Evolutionary conservation across 2,888 invertebrate genomes (phyloP).

Genomic region (Ennomos erosarius): DNA sequence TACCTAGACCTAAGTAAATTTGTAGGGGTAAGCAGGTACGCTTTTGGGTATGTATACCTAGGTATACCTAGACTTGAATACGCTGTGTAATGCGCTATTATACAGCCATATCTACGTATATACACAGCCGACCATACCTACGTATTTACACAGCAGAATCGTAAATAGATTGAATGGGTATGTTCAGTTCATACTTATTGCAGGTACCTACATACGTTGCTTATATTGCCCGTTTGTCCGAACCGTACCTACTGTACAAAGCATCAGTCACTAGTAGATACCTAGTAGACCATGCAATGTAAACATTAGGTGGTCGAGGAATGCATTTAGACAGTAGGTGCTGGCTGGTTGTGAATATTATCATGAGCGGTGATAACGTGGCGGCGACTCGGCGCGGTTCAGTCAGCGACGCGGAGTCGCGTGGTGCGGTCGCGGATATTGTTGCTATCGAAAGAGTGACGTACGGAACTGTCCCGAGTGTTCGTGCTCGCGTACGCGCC

Average conservation of each 20-base stretch:
- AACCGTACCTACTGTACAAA: slow-evolving; percentile 65
- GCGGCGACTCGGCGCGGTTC: slow-evolving; percentile 73
- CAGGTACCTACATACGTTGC: slow-evolving; percentile 54
- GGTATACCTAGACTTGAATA: slow-evolving; percentile 54
- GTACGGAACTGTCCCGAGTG: slow-evolving; percentile 73
- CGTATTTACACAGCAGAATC: slow-evolving; percentile 76
- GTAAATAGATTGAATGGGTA: slow-evolving; percentile 84
- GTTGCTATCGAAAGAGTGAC: slow-evolving; percentile 68
- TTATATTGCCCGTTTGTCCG: slow-evolving; percentile 68
- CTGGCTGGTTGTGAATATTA: slow-evolving; percentile 81
- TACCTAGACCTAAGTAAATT: too few species aligned
- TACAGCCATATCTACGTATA: slow-evolving; percentile 55
- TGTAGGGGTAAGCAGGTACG: too few species aligned
- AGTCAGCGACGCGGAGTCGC: slow-evolving; percentile 84
- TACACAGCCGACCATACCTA: slow-evolving; percentile 60
- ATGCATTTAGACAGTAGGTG: slow-evolving; percentile 82
- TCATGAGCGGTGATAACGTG: slow-evolving; percentile 84
- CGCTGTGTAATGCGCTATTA: slow-evolving; percentile 76
- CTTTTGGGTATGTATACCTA: slow-evolving; percentile 31
- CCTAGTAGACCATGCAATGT: slow-evolving; percentile 76
- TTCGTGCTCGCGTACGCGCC: slow-evolving; percentile 83
- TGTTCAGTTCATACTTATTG: slow-evolving; percentile 47
- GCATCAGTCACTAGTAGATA: slow-evolving; percentile 55
- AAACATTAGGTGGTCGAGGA: slow-evolving; percentile 81
- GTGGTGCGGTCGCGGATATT: slow-evolving; percentile 78